Evolutionary conservation across 1,140 invertebrate genomes (phyloP), one percentile per base, ranked within the genome.

Genomic region (Eumeta japonica): DNA sequence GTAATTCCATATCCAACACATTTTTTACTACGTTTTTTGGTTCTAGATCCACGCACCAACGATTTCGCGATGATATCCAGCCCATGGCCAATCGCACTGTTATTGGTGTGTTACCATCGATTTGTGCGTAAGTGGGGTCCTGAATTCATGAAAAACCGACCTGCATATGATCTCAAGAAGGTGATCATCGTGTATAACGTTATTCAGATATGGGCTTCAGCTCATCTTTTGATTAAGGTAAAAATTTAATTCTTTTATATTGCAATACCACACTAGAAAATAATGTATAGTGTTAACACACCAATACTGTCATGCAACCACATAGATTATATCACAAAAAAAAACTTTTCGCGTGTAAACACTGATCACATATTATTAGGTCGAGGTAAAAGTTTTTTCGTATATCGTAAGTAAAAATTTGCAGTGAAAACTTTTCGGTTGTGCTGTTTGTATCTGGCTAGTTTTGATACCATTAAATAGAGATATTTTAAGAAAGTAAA

Each of bases 121-220:
- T 84, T 90, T 48, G 82, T 92, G 0, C 76, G 81, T 14, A 79
- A 81, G 9, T 72, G 87, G 43, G 90, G 90, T 1, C 89, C 88
- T 7, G 78, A 75, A 32, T 77, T 84, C 27, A 94, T 94, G 91
- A 80, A 80, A 43, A 80, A 87, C 46, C 77, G 87, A 28, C 66
- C 81, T 44, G 82, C 91, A 0, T 87, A 83, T 52, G 75, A 89
- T 20, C 62, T 94, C 0, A 80, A 88, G 32, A 79, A 74, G 29
- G 49, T 88, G 20, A 81, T 94, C 52, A 81, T 91, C 32, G 38
- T 83, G 20, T 94, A 94, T 60, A 91, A 94, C 57, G 59, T 84
- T 13, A 51, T 83, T 15, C 86, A 92, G 68, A 86, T 92, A 86
- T 87, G 75, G 78, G 59, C 60, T 16, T 34, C 18, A 27, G 10